Percentiles rank a stretch among this genome's conserved stretches.
phyloP scores from a whole-genome alignment of 2,797 vertebrate species.

The Dromococcyx pavoninus region DNA sequence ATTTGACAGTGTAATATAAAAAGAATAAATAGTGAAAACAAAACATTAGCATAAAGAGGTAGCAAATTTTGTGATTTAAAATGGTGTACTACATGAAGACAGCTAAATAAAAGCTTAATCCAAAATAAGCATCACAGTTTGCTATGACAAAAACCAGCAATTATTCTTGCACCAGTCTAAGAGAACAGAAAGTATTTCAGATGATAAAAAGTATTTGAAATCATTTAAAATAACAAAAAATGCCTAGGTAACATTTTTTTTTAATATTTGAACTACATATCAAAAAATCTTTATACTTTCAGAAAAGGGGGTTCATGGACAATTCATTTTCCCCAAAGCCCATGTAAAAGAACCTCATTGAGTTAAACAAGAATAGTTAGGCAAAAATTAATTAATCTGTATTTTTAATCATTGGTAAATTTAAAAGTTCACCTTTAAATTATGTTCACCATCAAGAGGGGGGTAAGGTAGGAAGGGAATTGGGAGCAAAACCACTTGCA shows the following conservation, averaged over 20 bases:
- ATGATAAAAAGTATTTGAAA: neutral
- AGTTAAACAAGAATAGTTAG: neutral
- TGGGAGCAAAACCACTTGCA: too few relatives aligned
- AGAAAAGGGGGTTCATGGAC: neutral
- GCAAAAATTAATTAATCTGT: neutral
- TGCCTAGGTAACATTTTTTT: neutral
- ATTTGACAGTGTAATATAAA: too few relatives aligned
- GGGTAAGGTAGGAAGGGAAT: too few relatives aligned
- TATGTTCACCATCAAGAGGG: neutral
- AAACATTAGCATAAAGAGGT: too few relatives aligned
- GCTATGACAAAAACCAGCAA: too few relatives aligned
- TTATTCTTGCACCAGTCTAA: too few relatives aligned
- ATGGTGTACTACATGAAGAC: too few relatives aligned
- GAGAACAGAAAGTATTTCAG: neutral
- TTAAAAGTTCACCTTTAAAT: neutral
- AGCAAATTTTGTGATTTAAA: too few relatives aligned
- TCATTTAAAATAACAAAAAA: neutral
- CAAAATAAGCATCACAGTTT: too few relatives aligned
- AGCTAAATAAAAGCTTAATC: too few relatives aligned
- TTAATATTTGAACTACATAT: neutral
- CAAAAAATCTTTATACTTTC: neutral
- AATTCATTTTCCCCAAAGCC: neutral
- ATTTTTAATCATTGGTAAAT: neutral
- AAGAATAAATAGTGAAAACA: too few relatives aligned
- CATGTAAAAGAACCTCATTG: neutral